Conservation (phyloP, 2,888 invertebrate genomes). For the Listrodromus nycthemerus region DNA sequence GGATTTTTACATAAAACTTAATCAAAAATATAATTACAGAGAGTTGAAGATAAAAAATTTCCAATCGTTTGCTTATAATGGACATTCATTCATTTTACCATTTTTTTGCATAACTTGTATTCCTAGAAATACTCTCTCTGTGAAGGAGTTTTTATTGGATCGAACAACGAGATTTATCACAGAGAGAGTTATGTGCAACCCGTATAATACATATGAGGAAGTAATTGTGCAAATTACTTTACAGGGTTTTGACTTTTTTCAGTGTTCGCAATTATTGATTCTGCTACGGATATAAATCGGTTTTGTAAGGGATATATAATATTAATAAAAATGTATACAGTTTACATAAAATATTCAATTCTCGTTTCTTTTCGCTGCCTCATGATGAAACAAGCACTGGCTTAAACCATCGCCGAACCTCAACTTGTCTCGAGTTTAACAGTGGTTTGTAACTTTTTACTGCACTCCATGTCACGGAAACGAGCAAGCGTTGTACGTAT, state of each 20-base stretch:
- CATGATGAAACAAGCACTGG: background rate
- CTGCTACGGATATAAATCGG: background rate
- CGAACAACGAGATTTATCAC: too few species aligned
- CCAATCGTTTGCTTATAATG: too few species aligned
- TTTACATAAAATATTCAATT: background rate
- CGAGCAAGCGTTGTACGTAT: background rate
- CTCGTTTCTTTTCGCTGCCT: background rate
- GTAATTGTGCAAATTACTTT: too few species aligned
- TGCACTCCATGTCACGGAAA: background rate
- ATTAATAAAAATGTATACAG: background rate
- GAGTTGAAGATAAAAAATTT: too few species aligned
- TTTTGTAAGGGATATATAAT: background rate
- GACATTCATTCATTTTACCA: too few species aligned
- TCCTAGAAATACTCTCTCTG: too few species aligned
- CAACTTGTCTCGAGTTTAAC: background rate
- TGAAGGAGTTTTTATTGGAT: too few species aligned
- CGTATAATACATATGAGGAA: too few species aligned
- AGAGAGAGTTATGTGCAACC: too few species aligned
- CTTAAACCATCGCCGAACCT: background rate
- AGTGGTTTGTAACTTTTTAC: constrained; percentile 3
- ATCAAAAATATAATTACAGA: too few species aligned
- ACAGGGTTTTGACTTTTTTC: background rate
- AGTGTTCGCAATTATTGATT: background rate
- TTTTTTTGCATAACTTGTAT: too few species aligned
- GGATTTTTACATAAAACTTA: too few species aligned